Base-by-base conservation (phyloP, 2,113 vertebrate genomes). In the Salminus brasiliensis region DNA sequence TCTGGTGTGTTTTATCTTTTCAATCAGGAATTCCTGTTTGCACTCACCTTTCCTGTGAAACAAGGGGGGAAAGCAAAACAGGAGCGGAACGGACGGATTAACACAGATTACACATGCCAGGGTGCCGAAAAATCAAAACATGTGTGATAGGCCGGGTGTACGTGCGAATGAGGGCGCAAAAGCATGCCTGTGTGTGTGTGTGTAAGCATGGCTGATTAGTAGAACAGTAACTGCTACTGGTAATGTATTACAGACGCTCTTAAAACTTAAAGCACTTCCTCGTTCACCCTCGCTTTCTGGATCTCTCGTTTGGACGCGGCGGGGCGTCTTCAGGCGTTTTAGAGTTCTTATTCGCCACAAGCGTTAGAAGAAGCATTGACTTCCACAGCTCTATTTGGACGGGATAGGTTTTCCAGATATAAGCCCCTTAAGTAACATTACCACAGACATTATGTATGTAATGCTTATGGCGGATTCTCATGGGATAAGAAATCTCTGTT, bases 1-100 rank as follows among this genome's bases (percentile, higher is more conserved):
- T 62, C 85, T 30, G 84, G 85, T 88, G 85, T 88, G 88, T n/a
- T 92, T 89, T 91, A 91, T 87, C 88, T 89, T 89, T 88, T 89
- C 86, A 81, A 79, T 85, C 83, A 80, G 84, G 89, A 92, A 93
- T 92, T 93, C 90, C 91, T 91, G 90, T 91, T 93, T 91, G 86
- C 81, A 81, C 88, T 89, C 87, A 91, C 88, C 89, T 91, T 90
- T 87, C 83, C 60, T 53, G 59, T 86, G 76, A 90, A 81, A 76
- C 23, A 25, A 55, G 52, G 12, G 65, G 36, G 79, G 71, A 60
- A 89, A 89, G 76, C 77, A 88, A 87, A 90, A 91, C 87, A 87
- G 84, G 90, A 92, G 90, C 84, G 89, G 81, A 91, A 92, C 87
- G 83, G 88, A 88, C 62, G 89, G 89, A 92, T 90, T 92, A 91